A percentile compares a stretch with the other conserved stretches of the same genome.
These are phyloP conservation scores for Sinocyclocheilus anshuiensis DNA, from an alignment of 2,113 vertebrate genomes.

Conservation along the genomic window DNA sequence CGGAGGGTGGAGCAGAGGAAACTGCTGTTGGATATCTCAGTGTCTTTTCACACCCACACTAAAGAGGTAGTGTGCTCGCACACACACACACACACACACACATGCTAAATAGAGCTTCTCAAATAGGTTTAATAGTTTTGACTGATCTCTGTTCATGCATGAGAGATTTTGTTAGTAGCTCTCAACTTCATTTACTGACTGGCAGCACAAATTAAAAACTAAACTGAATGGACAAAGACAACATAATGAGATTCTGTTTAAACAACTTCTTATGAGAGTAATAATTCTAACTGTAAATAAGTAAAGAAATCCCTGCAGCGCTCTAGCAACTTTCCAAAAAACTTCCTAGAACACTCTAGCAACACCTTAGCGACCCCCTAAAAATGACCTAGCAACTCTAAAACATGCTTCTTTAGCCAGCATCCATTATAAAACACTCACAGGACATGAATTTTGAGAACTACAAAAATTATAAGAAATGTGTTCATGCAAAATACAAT, in stretches of 20 bases:
- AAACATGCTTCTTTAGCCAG: too few species aligned
- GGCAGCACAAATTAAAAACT: neutral
- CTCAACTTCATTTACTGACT: neutral
- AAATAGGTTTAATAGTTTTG: neutral
- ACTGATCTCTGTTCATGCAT: neutral
- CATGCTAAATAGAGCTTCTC: neutral
- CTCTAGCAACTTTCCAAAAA: too few species aligned
- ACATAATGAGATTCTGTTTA: neutral
- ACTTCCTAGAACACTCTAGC: neutral
- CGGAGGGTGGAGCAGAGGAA: slow-evolving; percentile 87
- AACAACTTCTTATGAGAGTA: too few species aligned
- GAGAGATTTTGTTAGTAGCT: slow-evolving; percentile 19
- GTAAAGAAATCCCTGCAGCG: neutral
- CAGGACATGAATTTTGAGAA: too few species aligned
- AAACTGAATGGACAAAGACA: neutral
- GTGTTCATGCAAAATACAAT: too few species aligned
- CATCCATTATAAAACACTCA: too few species aligned
- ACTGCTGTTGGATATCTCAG: slow-evolving; percentile 87
- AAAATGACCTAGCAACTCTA: too few species aligned
- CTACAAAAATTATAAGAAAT: too few species aligned
- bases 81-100: neutral
- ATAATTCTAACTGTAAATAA: neutral
- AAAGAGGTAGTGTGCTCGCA: slow-evolving; percentile 80
- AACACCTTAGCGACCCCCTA: neutral
- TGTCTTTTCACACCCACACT: slow-evolving; percentile 90